Base-by-base conservation (phyloP, 2,888 invertebrate species). In the Himalopsyche tibetana region DNA sequence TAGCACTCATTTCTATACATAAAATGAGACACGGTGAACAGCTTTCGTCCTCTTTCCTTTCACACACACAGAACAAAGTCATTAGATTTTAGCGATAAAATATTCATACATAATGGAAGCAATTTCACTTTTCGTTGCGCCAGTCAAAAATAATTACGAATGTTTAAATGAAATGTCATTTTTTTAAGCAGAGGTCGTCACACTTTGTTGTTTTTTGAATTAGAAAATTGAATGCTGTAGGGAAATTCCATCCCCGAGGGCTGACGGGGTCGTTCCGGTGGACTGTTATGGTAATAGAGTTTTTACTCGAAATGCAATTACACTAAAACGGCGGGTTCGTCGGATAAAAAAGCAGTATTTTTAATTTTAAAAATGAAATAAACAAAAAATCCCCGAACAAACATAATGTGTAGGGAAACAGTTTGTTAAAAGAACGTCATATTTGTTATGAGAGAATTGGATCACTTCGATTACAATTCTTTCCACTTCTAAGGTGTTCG, bases 251-350 rank as follows among this genome's bases (percentile, higher is more conserved):
- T 74, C 74, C 74, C 36, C 9, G 28, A 12, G 38, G 36, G 12
- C 51, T 8, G 19, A 28, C 69, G 69, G 69, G 17, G 63, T 19
- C 63, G 63, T 11, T n/a, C n/a, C 15, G 38, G 11, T 74, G 36
- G 36, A 74, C 28, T 36, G 38, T 74, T 74, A 11, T 74, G 38
- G 74, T 74, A 38, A 74, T 74, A 36, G 38, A 4, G 19, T 38
- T 74, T 74, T 74, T 38, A 36, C 74, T 74, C 38, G 36, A 74
- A 74, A 74, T 74, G 38, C 11, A 74, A 74, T 74, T 74, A 74
- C 74, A 36, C 74, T 74, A 38, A 9, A 74, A 38, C 28, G 74
- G 19, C 19, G 74, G 36, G 74, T 74, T 38, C 36, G 36, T 74
- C 74, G 36, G 12, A 74, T 38, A 36, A 69, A 74, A 51, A 74